A percentile compares a stretch with the other conserved stretches of the same genome.
These are phyloP conservation scores for Hydra vulgaris DNA, from an alignment of 30 jellyfish, hydroid and myxozoan genomes.

Conservation along the genomic window DNA sequence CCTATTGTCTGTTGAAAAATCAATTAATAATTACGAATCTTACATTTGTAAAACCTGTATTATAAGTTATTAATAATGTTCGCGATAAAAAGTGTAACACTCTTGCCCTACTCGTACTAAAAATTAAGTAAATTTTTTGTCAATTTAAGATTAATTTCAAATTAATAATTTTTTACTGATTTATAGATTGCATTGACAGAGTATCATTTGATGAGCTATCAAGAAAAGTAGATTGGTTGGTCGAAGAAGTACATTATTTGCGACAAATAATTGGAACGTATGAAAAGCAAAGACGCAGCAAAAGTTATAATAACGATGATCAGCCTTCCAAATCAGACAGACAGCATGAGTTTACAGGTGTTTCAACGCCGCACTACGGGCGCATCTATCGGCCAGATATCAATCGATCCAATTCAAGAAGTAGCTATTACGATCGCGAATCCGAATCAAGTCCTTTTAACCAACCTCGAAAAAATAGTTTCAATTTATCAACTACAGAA, in stretches of 20 bases:
- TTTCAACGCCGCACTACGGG: background rate
- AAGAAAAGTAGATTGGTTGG: slow-evolving; percentile 26
- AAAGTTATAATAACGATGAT: background rate
- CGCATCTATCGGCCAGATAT: background rate
- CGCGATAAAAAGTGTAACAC: too few species aligned
- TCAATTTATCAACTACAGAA: background rate
- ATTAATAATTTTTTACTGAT: too few species aligned
- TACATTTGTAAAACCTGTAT: too few species aligned
- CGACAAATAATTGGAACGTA: slow-evolving; percentile 8
- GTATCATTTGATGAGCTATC: slow-evolving; percentile 16
- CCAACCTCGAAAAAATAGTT: background rate
- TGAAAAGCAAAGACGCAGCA: background rate
- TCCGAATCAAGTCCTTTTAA: background rate
- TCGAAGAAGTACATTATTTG: slow-evolving; percentile 16
- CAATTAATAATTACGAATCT: too few species aligned
- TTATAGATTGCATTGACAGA: background rate
- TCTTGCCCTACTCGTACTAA: too few species aligned
- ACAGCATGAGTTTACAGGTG: background rate
- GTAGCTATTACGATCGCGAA: background rate
- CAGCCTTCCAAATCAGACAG: background rate
- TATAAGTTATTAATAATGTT: too few species aligned
- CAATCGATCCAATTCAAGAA: background rate
- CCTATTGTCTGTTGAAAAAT: too few species aligned
- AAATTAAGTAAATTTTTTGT: too few species aligned
- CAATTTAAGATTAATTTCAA: too few species aligned